Evolutionary conservation across 1,140 invertebrate genomes (phyloP).

Genomic region (Lepidotrigona ventralis): DNA sequence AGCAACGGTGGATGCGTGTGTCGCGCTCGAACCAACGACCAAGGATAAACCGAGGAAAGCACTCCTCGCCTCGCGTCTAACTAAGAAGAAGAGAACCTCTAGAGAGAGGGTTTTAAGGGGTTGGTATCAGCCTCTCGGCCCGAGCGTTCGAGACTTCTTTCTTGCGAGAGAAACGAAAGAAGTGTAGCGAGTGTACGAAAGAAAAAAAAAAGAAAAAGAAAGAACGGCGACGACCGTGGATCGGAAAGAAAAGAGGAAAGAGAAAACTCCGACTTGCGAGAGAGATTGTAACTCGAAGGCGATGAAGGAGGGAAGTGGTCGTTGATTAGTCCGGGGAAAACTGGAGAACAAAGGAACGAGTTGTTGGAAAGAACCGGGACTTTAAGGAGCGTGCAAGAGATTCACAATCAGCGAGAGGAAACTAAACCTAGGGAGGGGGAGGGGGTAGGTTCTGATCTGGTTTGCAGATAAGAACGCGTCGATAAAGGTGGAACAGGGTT

Average conservation of each 20-base stretch:
- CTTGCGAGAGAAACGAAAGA: constrained; percentile 23
- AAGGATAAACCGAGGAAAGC: constrained; percentile 46
- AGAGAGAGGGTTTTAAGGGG: not conserved
- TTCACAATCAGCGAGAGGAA: not conserved
- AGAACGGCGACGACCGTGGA: too few species aligned
- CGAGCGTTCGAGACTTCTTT: not conserved
- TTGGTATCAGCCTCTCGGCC: not conserved
- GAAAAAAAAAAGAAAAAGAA: not conserved
- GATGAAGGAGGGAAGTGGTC: not conserved
- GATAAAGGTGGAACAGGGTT: not conserved
- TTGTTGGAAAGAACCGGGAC: not conserved
- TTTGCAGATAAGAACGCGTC: not conserved
- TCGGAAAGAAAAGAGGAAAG: not conserved
- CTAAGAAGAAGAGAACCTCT: not conserved
- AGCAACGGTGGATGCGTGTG: constrained; percentile 60
- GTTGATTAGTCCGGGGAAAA: not conserved
- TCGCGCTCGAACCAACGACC: constrained; percentile 57
- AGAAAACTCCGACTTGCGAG: too few species aligned
- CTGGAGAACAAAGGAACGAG: not conserved
- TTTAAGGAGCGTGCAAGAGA: not conserved
- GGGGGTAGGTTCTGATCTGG: not conserved
- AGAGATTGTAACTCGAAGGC: not conserved
- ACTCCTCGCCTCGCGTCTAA: constrained; percentile 6
- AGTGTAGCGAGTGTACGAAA: constrained; percentile 4
- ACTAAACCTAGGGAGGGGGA: not conserved